Conservation (phyloP, 2,113 vertebrate species). For the Pseudorectes ferrugineus region DNA sequence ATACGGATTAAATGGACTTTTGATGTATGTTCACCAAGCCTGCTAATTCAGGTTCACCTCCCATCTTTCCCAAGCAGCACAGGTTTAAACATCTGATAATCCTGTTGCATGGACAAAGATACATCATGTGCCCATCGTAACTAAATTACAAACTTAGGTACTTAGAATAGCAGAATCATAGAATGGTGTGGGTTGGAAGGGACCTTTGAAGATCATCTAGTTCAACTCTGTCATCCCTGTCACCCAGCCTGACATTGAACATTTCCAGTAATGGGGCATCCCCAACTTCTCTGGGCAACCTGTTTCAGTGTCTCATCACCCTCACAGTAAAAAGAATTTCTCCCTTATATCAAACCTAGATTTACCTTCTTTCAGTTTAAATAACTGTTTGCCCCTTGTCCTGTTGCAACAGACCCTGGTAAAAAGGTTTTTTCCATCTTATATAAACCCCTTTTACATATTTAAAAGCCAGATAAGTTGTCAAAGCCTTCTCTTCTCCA, state of each 20-base stretch:
- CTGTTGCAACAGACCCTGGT: neutral
- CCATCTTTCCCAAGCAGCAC: neutral
- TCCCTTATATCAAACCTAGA: neutral
- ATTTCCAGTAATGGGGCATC: neutral
- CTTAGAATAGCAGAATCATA: neutral
- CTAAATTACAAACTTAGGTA: neutral
- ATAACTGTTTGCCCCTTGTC: fast-evolving
- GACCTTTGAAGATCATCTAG: neutral
- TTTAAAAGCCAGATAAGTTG: fast-evolving
- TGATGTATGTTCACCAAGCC: neutral
- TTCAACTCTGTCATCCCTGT: neutral
- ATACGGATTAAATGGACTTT: neutral
- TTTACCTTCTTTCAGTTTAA: neutral
- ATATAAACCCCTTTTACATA: neutral
- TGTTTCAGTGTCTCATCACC: neutral
- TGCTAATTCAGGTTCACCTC: neutral
- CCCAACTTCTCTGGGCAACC: neutral
- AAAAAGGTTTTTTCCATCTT: neutral
- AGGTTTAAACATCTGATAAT: neutral
- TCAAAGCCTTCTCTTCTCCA: neutral
- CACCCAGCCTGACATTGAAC: neutral
- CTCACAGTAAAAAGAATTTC: neutral
- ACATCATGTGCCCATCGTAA: fast-evolving
- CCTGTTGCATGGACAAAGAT: neutral
- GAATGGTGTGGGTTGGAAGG: neutral